phyloP scores from a whole-genome alignment of 1,140 invertebrate genomes.

The Lordiphosa stackelbergi region DNA sequence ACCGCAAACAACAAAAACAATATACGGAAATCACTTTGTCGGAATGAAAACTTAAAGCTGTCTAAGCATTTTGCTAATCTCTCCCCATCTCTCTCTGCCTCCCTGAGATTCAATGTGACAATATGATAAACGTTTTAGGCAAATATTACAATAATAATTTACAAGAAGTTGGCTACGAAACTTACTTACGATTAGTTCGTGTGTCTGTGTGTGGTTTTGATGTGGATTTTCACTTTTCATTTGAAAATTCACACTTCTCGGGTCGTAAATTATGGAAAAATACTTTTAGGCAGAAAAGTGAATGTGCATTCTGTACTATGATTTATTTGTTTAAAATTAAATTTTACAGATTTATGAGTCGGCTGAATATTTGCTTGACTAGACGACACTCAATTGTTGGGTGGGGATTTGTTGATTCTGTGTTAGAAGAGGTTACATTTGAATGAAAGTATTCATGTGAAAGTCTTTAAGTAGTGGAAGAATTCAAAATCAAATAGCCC shows the following conservation, averaged over 20 bases:
- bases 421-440: background rate
- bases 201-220: conserved; percentile 9
- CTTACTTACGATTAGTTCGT: conserved; percentile 23
- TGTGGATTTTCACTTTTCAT: conserved; percentile 56
- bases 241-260: conserved; percentile 26
- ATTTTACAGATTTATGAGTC: conserved; percentile 40
- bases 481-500: no score
- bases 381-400: conserved; percentile 3
- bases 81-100: conserved; percentile 3
- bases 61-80: conserved; percentile 47
- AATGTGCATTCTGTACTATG: conserved; percentile 18
- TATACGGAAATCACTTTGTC: conserved; percentile 9
- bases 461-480: no score
- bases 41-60: conserved; percentile 28
- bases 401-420: no score
- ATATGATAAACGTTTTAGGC: conserved; percentile 42
- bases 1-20: conserved; percentile 24
- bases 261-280: conserved; percentile 54
- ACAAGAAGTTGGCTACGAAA: conserved; percentile 13
- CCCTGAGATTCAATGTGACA: conserved; percentile 19
- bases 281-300: conserved; percentile 9
- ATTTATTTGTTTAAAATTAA: conserved; percentile 50
- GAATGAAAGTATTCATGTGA: background rate
- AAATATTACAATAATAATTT: conserved; percentile 42
- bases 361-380: conserved; percentile 31